Percentiles rank a stretch among this genome's conserved stretches.
phyloP scores from a whole-genome alignment of 2,113 vertebrate genomes.

The Corythornis cristatus region DNA sequence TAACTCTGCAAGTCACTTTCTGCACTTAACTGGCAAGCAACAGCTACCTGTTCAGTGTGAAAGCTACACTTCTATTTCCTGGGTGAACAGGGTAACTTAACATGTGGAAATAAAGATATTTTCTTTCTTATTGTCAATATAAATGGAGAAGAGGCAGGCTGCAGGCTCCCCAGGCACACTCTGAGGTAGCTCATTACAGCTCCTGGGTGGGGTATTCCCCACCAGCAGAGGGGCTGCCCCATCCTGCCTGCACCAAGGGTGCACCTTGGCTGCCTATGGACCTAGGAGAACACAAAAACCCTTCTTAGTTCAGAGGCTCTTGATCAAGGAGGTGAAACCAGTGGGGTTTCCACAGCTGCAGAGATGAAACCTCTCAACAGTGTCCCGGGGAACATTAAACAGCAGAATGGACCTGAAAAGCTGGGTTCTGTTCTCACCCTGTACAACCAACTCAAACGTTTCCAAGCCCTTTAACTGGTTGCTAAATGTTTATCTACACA shows the following conservation, averaged over 20 bases:
- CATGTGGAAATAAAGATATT: neutral
- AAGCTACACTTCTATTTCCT: slow-evolving; percentile 25
- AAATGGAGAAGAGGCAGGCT: slow-evolving; percentile 61
- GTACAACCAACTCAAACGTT: slow-evolving; percentile 67
- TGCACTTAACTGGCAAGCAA: slow-evolving; percentile 32
- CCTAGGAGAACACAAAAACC: slow-evolving; percentile 76
- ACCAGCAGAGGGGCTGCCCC: slow-evolving; percentile 77
- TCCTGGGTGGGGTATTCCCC: slow-evolving; percentile 73
- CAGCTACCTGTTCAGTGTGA: neutral
- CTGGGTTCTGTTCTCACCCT: slow-evolving; percentile 30
- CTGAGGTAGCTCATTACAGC: slow-evolving; percentile 56
- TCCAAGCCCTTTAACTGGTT: slow-evolving; percentile 72
- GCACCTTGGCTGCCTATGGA: slow-evolving; percentile 73
- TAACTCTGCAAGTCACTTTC: slow-evolving; percentile 41
- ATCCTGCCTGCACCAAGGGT: slow-evolving; percentile 72
- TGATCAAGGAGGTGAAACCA: slow-evolving; percentile 23
- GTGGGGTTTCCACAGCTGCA: slow-evolving; percentile 52
- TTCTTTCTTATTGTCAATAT: neutral
- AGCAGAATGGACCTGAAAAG: slow-evolving; percentile 12
- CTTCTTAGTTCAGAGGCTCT: slow-evolving; percentile 68
- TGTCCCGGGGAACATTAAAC: slow-evolving; percentile 30
- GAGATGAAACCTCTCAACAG: slow-evolving; percentile 17
- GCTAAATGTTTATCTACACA: slow-evolving; percentile 91
- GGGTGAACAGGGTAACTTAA: slow-evolving; percentile 50
- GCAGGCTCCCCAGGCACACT: slow-evolving; percentile 54